Evolutionary conservation across 2,888 invertebrate species (phyloP).

Genomic region (Dromius quadrimaculatus): DNA sequence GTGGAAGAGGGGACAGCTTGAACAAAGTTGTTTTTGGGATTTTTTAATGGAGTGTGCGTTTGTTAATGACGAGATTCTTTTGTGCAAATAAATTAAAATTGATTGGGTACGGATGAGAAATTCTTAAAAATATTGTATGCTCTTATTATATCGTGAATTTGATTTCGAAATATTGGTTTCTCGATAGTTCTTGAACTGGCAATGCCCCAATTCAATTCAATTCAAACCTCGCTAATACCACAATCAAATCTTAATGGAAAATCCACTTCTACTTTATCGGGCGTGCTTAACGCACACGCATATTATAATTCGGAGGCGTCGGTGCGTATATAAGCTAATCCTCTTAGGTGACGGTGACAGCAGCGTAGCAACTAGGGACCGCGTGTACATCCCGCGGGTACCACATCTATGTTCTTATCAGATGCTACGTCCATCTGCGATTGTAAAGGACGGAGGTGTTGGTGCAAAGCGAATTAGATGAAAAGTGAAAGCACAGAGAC

Average conservation of each 20-base stretch:
- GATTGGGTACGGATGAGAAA: neutral
- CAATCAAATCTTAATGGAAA: too few relatives aligned
- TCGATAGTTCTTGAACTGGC: too few relatives aligned
- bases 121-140: neutral
- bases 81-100: slow-evolving; percentile 20
- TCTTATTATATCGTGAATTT: neutral
- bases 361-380: neutral
- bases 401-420: slow-evolving; percentile 13
- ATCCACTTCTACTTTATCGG: slow-evolving; percentile 17
- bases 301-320: slow-evolving; percentile 34
- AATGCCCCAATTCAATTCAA: too few relatives aligned
- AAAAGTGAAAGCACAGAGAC: neutral
- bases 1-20: slow-evolving; percentile 8
- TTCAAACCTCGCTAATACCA: neutral
- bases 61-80: slow-evolving; percentile 30
- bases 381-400: slow-evolving; percentile 27
- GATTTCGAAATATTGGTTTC: too few relatives aligned
- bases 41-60: slow-evolving; percentile 37
- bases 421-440: slow-evolving; percentile 31
- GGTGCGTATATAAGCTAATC: slow-evolving; percentile 33
- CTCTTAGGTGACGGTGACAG: slow-evolving; percentile 8
- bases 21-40: slow-evolving; percentile 35
- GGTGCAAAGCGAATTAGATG: neutral
- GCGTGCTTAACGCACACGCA: slow-evolving; percentile 12
- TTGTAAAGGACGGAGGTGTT: neutral